Evolutionary conservation across 2,797 vertebrate genomes (phyloP), one percentile per base, ranked within the genome.

Genomic region (Mus minutoides): DNA sequence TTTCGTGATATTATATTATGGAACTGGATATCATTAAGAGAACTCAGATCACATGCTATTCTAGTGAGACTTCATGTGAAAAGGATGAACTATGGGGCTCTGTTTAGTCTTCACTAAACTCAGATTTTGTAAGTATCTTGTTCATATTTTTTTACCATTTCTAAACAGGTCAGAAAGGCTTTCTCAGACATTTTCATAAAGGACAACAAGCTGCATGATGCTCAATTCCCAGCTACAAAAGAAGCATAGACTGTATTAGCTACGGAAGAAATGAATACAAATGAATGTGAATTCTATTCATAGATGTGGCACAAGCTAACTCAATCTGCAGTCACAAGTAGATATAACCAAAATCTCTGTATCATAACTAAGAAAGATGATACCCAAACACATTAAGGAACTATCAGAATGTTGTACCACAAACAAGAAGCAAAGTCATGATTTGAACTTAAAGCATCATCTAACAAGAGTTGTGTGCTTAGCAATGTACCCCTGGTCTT

Each of bases 331-430:
- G 56, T 10, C 83, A 31, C 16, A 43, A 2, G 24, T 34, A 86
- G 2, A 5, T n/a, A 69, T 0, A 9, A n/a, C 60, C 19, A 58
- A 34, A 56, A 71, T 22, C 2, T 37, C 9, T 14, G 5, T 31
- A 24, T 69, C 5, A 60, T n/a, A 56, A 24, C 76, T 8, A 77
- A 92, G 40, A 90, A 90, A 71, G 43, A 12, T 1, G 9, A 17
- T 13, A 10, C 10, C 67, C n/a, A 58, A 3, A 31, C 13, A 34
- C 19, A 6, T 69, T 46, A 75, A 49, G 34, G 4, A 60, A 52
- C 34, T 46, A 71, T 52, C 13, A 64, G 14, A 83, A n/a, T n/a
- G 34, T 46, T 49, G 73, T 62, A 79, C 21, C 46, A 34, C 29
- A 76, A 49, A 4, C 21, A 83, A 76, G 9, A 58, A 19, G 14